Conservation (phyloP, 2,888 invertebrate genomes). For the Brenthis hecate region DNA sequence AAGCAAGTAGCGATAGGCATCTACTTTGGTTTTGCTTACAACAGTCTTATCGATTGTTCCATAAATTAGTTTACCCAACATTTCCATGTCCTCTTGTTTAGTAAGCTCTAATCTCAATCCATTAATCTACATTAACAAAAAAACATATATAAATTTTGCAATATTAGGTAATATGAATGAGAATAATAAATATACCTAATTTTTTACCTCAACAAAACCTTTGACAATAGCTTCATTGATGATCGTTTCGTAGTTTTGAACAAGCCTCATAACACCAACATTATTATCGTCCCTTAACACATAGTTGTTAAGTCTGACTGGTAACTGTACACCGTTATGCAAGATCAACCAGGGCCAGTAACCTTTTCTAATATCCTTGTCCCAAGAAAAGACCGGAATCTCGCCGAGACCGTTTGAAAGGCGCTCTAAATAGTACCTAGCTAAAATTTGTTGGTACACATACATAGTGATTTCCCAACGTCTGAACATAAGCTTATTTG, state of each 20-base stretch:
- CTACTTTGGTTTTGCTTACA: conserved; percentile 56
- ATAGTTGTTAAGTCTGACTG: conserved; percentile 74
- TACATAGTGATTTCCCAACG: conserved; percentile 82
- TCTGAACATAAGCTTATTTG: conserved; percentile 59
- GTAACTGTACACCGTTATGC: conserved; percentile 79
- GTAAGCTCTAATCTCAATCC: conserved; percentile 62
- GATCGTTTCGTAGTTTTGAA: conserved; percentile 74
- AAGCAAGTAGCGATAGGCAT: conserved; percentile 82
- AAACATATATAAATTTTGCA: background rate
- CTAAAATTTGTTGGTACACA: conserved; percentile 85
- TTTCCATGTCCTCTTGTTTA: conserved; percentile 76
- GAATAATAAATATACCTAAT: conserved; percentile 24
- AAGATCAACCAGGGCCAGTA: conserved; percentile 81
- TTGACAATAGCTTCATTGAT: conserved; percentile 82
- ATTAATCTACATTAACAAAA: conserved; percentile 55
- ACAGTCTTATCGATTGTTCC: conserved; percentile 67
- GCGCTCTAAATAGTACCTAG: conserved; percentile 82
- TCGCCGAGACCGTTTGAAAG: conserved; percentile 72
- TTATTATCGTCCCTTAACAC: conserved; percentile 58
- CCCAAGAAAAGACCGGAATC: conserved; percentile 70
- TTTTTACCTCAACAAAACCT: conserved; percentile 71
- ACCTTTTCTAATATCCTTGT: conserved; percentile 68
- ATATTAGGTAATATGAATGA: background rate
- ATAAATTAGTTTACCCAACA: conserved; percentile 78
- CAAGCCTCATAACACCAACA: conserved; percentile 49